phyloP scores from a whole-genome alignment of 2,797 vertebrate species.

The Oreochromis grahami region DNA sequence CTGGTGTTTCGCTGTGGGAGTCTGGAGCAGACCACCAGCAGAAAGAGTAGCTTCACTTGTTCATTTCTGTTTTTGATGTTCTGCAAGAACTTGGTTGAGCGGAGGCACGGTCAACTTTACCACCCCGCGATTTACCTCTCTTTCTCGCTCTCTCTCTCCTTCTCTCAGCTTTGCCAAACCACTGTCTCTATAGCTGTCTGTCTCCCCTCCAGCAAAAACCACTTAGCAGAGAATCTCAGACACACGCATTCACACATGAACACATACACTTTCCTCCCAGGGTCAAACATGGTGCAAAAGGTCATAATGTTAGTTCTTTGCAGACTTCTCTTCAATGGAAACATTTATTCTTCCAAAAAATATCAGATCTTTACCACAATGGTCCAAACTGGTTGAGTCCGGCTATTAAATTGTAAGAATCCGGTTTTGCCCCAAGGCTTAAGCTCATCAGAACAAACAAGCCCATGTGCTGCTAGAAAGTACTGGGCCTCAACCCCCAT shows the following conservation, averaged over 20 bases:
- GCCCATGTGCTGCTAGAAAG: background rate
- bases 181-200: conserved; percentile 84
- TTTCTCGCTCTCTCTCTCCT: background rate
- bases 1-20: conserved; percentile 20
- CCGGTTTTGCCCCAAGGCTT: background rate
- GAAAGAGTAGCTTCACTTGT: conserved; percentile 48
- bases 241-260: conserved; percentile 19
- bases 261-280: conserved; percentile 4
- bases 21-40: conserved; percentile 50
- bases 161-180: conserved; percentile 75
- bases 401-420: background rate
- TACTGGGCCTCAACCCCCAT: background rate
- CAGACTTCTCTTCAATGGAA: conserved; percentile 16
- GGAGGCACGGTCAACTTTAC: conserved; percentile 50
- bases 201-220: conserved; percentile 73
- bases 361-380: background rate
- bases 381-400: background rate
- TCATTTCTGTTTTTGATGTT: conserved; percentile 50
- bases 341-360: background rate
- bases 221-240: conserved; percentile 56
- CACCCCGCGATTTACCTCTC: conserved; percentile 41
- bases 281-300: conserved; percentile 53
- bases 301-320: conserved; percentile 24
- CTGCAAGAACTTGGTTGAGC: conserved; percentile 47
- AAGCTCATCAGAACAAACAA: background rate